Conservation (phyloP, 2,888 invertebrate species). For the Leucoma salicis region DNA sequence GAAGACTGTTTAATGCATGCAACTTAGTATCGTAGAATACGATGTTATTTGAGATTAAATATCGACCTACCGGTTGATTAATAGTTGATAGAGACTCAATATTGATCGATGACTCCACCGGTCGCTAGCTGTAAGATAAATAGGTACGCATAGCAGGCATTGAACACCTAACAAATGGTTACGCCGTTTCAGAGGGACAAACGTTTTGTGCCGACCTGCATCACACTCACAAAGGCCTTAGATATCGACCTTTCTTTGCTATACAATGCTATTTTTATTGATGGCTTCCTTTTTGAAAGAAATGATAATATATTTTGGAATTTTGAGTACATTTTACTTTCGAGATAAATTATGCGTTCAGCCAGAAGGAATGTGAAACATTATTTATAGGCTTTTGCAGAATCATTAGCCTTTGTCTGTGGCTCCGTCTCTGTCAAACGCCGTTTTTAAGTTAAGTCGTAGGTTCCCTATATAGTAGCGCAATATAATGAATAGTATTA, state of each 20-base stretch:
- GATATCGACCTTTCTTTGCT: slow-evolving; percentile 39
- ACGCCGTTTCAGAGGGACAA: slow-evolving; percentile 48
- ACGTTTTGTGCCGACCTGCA: slow-evolving; percentile 59
- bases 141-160: slow-evolving; percentile 49
- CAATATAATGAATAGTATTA: no score
- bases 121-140: slow-evolving; percentile 63
- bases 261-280: slow-evolving; percentile 42
- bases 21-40: background rate
- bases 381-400: no score
- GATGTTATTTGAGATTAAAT: slow-evolving; percentile 28
- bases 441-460: no score
- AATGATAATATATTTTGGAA: slow-evolving; percentile 7
- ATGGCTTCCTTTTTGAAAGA: slow-evolving; percentile 6
- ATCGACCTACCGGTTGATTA: slow-evolving; percentile 49
- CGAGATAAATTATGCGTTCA: background rate
- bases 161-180: slow-evolving; percentile 72
- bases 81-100: slow-evolving; percentile 48
- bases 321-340: background rate
- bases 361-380: no score
- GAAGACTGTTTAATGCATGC: no score
- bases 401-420: no score
- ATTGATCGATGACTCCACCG: slow-evolving; percentile 60
- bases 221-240: slow-evolving; percentile 51
- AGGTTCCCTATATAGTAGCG: no score
- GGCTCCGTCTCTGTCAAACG: no score